A percentile compares a stretch with the other conserved stretches of the same genome.
Conservation (phyloP, 30 jellyfish, hydroid and myxozoan species). For the Nemopilema nomurai region DNA sequence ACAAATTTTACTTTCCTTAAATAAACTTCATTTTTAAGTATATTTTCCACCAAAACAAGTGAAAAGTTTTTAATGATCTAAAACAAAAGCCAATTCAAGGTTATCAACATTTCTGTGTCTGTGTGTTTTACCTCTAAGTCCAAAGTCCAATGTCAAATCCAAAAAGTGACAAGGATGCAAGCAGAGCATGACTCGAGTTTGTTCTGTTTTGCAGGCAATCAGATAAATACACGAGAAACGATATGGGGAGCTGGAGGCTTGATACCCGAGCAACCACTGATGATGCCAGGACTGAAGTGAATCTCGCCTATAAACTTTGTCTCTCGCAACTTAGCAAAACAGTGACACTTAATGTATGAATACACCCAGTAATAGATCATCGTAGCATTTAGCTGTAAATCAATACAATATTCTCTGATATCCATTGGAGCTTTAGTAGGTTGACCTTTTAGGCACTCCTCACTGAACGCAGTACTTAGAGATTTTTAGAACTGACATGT, state of each 20-base stretch:
- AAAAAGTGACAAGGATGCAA: slow-evolving; percentile 5
- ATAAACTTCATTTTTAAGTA: no score
- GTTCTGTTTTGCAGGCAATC: slow-evolving; percentile 67
- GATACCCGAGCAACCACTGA: slow-evolving; percentile 72
- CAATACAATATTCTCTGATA: no score
- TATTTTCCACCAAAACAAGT: not conserved
- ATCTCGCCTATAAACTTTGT: not conserved
- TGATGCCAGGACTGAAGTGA: slow-evolving; percentile 32
- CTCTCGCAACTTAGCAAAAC: not conserved
- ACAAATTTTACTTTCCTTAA: not conserved
- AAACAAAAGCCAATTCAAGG: not conserved
- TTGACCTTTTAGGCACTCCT: no score
- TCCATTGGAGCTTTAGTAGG: no score
- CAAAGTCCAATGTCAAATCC: no score
- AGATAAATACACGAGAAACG: slow-evolving; percentile 41
- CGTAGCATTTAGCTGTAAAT: not conserved
- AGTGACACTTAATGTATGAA: not conserved
- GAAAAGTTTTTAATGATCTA: not conserved
- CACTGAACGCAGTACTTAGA: no score
- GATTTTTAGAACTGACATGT: no score
- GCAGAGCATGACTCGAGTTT: slow-evolving; percentile 67
- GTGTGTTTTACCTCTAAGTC: not conserved
- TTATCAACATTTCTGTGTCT: slow-evolving; percentile 58
- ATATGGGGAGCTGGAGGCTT: slow-evolving; percentile 68
- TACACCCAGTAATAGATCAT: not conserved